phyloP scores from a whole-genome alignment of 2,888 invertebrate genomes.

The Ashinkailepas kermadecensis region DNA sequence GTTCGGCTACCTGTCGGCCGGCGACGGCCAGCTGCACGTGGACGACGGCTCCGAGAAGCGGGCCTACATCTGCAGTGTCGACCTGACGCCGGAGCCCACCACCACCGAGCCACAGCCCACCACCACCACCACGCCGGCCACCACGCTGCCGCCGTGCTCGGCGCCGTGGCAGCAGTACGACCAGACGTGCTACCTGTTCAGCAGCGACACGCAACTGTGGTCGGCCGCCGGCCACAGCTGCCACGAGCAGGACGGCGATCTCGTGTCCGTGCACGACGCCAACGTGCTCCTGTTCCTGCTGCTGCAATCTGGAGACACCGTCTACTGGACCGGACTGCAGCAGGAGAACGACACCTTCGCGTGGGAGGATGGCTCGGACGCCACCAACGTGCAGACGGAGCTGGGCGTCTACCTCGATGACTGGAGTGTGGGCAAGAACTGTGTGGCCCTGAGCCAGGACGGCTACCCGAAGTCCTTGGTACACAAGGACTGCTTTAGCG shows the following conservation, averaged over 20 bases:
- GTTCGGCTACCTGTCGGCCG: not conserved
- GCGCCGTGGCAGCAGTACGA: not conserved
- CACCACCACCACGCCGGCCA: not conserved
- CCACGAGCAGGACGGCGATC: not conserved
- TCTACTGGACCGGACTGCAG: not conserved
- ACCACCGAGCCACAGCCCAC: not conserved
- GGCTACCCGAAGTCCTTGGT: not conserved
- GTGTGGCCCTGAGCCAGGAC: not conserved
- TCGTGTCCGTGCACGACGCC: not conserved
- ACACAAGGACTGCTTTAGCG: not conserved
- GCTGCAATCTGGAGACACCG: not conserved
- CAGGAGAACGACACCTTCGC: not conserved
- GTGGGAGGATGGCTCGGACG: not conserved
- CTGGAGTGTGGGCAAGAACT: not conserved
- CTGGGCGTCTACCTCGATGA: not conserved
- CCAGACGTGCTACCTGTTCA: not conserved
- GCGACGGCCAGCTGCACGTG: not conserved
- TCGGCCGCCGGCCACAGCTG: not conserved
- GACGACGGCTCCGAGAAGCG: not conserved
- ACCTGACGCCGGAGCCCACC: not conserved
- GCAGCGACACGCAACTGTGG: not conserved
- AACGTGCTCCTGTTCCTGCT: not conserved
- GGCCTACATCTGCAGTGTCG: not conserved
- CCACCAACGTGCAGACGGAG: not conserved
- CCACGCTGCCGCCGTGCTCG: not conserved